phyloP scores from a whole-genome alignment of 2,797 vertebrate genomes.

The Aselliscus stoliczkanus region DNA sequence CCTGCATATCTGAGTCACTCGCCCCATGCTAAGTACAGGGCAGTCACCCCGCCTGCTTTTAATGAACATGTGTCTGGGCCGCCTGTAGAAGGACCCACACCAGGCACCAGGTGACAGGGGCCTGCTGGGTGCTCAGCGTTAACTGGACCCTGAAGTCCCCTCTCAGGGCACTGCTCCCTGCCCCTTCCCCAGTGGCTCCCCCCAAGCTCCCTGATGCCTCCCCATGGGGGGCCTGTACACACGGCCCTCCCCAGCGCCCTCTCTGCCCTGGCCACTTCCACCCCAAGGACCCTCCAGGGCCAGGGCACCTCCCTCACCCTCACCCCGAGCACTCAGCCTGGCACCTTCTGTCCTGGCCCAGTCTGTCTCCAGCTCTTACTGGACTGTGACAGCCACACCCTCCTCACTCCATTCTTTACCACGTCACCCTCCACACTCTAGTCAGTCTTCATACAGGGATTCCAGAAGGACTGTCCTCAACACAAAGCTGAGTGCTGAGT shows the following conservation, averaged over 20 bases:
- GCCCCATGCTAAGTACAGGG: background rate
- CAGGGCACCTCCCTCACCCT: background rate
- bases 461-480: background rate
- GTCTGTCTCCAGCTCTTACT: background rate
- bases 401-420: background rate
- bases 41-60: constrained; percentile 2
- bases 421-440: background rate
- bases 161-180: background rate
- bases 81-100: background rate
- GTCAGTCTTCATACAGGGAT: background rate
- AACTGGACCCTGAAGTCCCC: background rate
- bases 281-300: background rate
- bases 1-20: background rate
- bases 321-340: background rate
- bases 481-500: background rate
- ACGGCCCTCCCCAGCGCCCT: background rate
- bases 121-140: background rate
- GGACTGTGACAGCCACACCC: background rate
- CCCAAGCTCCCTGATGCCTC: background rate
- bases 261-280: background rate
- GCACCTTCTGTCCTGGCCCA: background rate
- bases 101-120: background rate
- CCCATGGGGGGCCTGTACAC: background rate
- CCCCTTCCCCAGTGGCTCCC: background rate
- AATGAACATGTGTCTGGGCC: background rate